phyloP scores from a whole-genome alignment of 2,797 vertebrate genomes.

The Capromys pilorides region DNA sequence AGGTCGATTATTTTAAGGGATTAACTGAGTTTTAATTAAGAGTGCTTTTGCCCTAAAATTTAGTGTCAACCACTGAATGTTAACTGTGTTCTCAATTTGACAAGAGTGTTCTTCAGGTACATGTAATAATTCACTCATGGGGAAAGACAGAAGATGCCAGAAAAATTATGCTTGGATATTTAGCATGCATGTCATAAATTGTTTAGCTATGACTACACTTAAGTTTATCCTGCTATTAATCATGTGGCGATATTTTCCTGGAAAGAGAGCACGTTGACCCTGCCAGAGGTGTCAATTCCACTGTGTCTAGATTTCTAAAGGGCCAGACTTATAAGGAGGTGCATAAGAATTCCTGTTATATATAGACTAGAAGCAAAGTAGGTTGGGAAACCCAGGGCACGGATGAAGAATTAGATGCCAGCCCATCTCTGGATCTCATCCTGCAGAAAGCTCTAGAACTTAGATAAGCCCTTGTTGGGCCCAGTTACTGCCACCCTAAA shows the following conservation, averaged over 20 bases:
- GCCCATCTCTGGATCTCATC: neutral
- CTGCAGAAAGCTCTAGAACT: neutral
- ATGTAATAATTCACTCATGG: neutral
- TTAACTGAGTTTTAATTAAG: conserved; percentile 7
- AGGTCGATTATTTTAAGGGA: conserved; percentile 15
- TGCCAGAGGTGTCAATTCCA: neutral
- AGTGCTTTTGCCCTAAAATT: neutral
- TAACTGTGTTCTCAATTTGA: neutral
- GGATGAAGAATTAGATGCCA: neutral
- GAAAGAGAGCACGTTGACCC: neutral
- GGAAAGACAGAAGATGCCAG: neutral
- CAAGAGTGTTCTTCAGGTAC: neutral
- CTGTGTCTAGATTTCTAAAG: conserved; percentile 45
- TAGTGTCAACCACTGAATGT: neutral
- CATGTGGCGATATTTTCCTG: conserved; percentile 32
- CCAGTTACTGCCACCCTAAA: neutral
- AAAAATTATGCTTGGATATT: neutral
- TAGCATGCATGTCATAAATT: neutral
- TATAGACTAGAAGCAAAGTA: neutral
- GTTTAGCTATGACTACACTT: conserved; percentile 29
- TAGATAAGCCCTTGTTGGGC: neutral
- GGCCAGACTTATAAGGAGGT: conserved; percentile 37
- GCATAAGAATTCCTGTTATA: conserved; percentile 42
- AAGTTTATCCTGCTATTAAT: conserved; percentile 19
- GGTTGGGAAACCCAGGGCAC: neutral